A percentile compares a stretch with the other conserved stretches of the same genome.
Conservation (phyloP, 64 coral and sea anemone species). For the Dendrophyllia cribrosa region DNA sequence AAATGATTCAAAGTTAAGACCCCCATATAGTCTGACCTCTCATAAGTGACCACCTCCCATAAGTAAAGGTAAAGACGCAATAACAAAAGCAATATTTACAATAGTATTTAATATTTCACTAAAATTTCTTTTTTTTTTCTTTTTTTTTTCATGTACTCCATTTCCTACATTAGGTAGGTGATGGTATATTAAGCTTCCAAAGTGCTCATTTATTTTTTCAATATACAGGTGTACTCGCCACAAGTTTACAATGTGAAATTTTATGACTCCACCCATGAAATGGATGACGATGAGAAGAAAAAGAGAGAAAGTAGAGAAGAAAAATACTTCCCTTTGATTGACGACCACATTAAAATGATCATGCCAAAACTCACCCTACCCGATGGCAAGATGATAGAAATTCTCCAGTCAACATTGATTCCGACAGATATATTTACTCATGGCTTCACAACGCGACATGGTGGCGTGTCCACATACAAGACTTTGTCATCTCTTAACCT, state of each 20-base stretch:
- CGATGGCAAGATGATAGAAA: slow-evolving; percentile 76
- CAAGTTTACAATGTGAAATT: slow-evolving; percentile 66
- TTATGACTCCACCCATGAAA: slow-evolving; percentile 51
- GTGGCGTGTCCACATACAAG: slow-evolving; percentile 81
- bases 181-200: too few relatives aligned
- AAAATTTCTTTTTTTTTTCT: too few relatives aligned
- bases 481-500: slow-evolving; percentile 86
- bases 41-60: too few relatives aligned
- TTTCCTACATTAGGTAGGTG: too few relatives aligned
- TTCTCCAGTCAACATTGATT: slow-evolving; percentile 65
- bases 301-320: slow-evolving; percentile 68
- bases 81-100: too few relatives aligned
- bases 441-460: slow-evolving; percentile 85
- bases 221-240: slow-evolving; percentile 70
- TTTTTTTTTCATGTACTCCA: too few relatives aligned
- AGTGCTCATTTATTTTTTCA: neutral
- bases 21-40: too few relatives aligned
- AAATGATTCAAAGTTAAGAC: too few relatives aligned
- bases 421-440: slow-evolving; percentile 63
- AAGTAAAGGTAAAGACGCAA: too few relatives aligned
- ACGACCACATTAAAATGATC: slow-evolving; percentile 66
- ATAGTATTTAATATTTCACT: too few relatives aligned
- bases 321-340: slow-evolving; percentile 63
- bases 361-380: slow-evolving; percentile 31
- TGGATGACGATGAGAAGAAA: slow-evolving; percentile 60